Conservation (phyloP, 2,797 vertebrate species). For the Ctenopoma kingsleyae region DNA sequence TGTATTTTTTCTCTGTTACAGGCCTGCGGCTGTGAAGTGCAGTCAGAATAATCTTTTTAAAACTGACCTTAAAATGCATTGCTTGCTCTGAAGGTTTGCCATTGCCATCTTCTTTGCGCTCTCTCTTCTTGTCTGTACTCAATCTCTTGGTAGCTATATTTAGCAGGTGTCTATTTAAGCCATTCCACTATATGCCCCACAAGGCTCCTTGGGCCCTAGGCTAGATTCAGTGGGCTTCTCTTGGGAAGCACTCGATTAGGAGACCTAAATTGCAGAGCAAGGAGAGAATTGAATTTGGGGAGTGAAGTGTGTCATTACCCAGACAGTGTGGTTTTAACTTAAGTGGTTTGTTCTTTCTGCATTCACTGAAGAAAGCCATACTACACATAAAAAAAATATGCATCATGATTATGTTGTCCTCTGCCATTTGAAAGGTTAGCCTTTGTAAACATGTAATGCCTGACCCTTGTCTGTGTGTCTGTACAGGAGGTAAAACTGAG, state of each 20-base stretch:
- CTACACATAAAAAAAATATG: conserved; percentile 22
- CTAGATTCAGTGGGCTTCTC: conserved; percentile 80
- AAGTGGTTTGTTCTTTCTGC: conserved; percentile 32
- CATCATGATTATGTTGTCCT: conserved; percentile 12
- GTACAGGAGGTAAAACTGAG: conserved; percentile 7
- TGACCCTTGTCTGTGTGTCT: conserved; percentile 6
- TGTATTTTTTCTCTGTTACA: not conserved
- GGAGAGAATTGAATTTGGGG: conserved; percentile 76
- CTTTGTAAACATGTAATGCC: conserved; percentile 4
- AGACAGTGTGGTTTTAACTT: conserved; percentile 45
- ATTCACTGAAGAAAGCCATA: conserved; percentile 34
- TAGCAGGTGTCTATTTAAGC: conserved; percentile 83
- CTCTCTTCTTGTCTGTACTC: conserved; percentile 64
- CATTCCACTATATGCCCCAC: conserved; percentile 79
- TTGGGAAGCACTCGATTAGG: conserved; percentile 80
- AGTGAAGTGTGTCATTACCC: conserved; percentile 82
- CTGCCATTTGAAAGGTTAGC: conserved; percentile 6
- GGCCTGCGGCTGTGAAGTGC: conserved; percentile 6
- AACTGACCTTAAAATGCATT: conserved; percentile 35
- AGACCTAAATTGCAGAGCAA: conserved; percentile 83
- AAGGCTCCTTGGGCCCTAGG: conserved; percentile 80
- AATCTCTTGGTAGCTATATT: conserved; percentile 81
- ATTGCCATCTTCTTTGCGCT: conserved; percentile 44
- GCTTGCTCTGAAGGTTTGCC: conserved; percentile 47
- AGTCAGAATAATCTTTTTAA: conserved; percentile 43